Conservation (phyloP, 1,140 invertebrate species). For the Drosophila sp. region DNA sequence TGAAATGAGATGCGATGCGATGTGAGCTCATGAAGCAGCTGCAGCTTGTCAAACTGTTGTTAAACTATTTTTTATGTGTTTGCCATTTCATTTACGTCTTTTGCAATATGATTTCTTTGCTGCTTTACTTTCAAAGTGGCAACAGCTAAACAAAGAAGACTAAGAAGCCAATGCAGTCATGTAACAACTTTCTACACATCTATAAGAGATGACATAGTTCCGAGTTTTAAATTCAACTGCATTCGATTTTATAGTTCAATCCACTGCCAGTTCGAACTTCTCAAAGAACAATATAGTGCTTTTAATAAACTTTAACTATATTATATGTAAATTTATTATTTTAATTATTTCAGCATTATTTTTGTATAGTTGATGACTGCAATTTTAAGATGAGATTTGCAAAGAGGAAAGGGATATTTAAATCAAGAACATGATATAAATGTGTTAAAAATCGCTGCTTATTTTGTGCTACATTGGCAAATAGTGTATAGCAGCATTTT, state of each 20-base stretch:
- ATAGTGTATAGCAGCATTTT: conserved; percentile 13
- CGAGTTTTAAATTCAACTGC: not conserved
- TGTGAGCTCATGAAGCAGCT: conserved; percentile 11
- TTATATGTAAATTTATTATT: too few relatives aligned
- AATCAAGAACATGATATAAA: conserved; percentile 2
- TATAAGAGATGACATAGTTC: not conserved
- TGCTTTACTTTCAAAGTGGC: conserved; percentile 21
- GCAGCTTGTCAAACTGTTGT: conserved; percentile 47
- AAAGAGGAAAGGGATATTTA: conserved; percentile 2
- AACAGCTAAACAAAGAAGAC: conserved; percentile 15
- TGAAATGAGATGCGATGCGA: conserved; percentile 43
- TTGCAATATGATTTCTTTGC: conserved; percentile 58
- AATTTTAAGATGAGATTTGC: too few relatives aligned
- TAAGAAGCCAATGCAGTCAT: conserved; percentile 24
- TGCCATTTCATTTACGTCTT: conserved; percentile 54
- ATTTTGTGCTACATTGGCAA: conserved; percentile 12
- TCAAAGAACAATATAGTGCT: not conserved
- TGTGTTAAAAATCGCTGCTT: not conserved
- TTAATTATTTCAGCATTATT: too few relatives aligned
- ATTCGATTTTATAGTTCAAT: not conserved
- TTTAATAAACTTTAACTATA: too few relatives aligned
- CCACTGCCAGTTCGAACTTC: not conserved
- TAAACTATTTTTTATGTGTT: conserved; percentile 38
- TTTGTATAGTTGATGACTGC: too few relatives aligned
- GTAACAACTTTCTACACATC: not conserved